phyloP scores from a whole-genome alignment of 2,113 vertebrate species.

The Saguinus imperator region DNA sequence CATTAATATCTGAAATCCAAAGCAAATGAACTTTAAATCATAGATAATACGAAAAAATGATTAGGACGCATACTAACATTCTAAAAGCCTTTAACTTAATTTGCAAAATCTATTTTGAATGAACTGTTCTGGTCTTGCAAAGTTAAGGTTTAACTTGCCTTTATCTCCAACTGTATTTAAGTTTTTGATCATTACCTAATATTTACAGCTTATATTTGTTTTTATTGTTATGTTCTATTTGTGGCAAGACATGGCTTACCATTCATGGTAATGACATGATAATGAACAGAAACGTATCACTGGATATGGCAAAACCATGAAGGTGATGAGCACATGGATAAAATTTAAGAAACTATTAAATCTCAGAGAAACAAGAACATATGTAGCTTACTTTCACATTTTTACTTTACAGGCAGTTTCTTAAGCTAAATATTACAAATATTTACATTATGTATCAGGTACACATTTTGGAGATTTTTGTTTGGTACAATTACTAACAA shows the following conservation, averaged over 20 bases:
- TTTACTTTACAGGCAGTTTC: constrained; percentile 17
- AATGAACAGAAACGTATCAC: background rate
- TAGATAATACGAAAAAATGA: background rate
- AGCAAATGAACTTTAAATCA: background rate
- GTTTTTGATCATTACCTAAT: background rate
- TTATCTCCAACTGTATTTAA: background rate
- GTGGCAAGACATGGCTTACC: background rate
- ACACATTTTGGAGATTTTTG: background rate
- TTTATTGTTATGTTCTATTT: background rate
- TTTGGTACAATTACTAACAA: background rate
- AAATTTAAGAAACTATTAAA: background rate
- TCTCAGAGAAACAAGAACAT: background rate
- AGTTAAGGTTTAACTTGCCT: background rate
- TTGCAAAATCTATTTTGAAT: background rate
- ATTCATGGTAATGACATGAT: background rate
- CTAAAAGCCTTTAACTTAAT: background rate
- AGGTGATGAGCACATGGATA: background rate
- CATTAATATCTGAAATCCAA: background rate
- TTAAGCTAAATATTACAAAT: background rate
- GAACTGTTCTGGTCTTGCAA: background rate
- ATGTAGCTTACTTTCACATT: background rate
- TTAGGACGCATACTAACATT: background rate
- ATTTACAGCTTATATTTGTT: background rate
- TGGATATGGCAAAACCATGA: background rate
- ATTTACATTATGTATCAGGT: background rate